These are phyloP conservation scores for Tinamus guttatus DNA, from an alignment of 2,113 vertebrate species.

Conservation along the genomic window DNA sequence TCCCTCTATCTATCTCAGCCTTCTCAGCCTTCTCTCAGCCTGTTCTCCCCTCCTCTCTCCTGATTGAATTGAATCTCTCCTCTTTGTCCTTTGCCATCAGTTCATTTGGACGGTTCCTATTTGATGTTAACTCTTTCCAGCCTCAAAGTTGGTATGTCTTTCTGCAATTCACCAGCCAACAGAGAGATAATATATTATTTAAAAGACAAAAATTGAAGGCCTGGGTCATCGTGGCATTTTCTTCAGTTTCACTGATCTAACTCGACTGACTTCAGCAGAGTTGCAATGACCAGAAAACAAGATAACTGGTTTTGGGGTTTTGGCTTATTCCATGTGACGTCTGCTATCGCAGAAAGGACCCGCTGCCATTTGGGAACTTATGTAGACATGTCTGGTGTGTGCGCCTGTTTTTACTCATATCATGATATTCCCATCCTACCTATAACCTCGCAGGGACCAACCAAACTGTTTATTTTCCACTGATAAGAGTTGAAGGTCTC, in stretches of 20 bases:
- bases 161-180: background rate
- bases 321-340: background rate
- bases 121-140: background rate
- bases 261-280: background rate
- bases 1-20: background rate
- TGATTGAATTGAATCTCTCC: background rate
- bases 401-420: conserved; percentile 3
- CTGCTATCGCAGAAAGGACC: background rate
- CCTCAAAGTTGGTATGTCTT: background rate
- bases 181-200: background rate
- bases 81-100: background rate
- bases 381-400: background rate
- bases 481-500: conserved; percentile 12
- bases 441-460: background rate
- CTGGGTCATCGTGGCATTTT: background rate
- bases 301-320: background rate
- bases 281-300: background rate
- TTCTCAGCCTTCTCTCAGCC: no score
- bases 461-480: conserved; percentile 29
- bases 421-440: background rate
- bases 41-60: background rate
- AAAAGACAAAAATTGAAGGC: background rate
- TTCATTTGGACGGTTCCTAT: background rate
- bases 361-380: background rate
- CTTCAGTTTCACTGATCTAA: background rate